Conservation (phyloP, 2,888 invertebrate genomes). For the Erebia palarica region DNA sequence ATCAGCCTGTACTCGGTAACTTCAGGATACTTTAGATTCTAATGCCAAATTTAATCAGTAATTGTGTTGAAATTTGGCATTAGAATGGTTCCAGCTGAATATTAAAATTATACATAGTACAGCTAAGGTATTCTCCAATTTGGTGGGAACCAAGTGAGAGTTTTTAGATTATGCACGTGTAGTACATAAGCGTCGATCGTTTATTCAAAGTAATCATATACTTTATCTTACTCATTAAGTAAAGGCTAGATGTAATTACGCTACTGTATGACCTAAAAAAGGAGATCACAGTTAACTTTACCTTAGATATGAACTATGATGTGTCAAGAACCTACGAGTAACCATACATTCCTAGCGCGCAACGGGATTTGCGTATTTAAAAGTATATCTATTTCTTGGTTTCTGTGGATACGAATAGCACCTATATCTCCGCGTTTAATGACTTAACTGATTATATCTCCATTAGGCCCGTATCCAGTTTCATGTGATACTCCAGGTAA, state of each 20-base stretch:
- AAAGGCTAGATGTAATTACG: background rate
- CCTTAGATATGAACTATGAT: background rate
- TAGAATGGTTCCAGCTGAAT: too few species aligned
- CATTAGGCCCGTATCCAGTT: conserved; percentile 29
- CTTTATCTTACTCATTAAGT: conserved; percentile 2
- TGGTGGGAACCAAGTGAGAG: background rate
- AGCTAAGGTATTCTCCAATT: background rate
- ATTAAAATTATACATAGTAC: background rate
- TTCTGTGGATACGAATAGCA: conserved; percentile 1
- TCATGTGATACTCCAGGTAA: conserved; percentile 38
- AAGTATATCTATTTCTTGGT: conserved; percentile 4
- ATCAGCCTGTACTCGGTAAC: too few species aligned
- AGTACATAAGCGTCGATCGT: background rate
- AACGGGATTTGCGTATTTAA: conserved; percentile 10
- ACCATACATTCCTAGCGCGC: background rate
- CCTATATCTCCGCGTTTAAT: conserved; percentile 16
- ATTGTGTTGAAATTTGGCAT: too few species aligned
- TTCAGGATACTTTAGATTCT: too few species aligned
- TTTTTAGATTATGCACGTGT: background rate
- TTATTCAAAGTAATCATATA: background rate
- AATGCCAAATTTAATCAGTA: too few species aligned
- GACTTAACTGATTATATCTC: conserved; percentile 17
- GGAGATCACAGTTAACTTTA: background rate
- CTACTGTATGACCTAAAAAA: conserved; percentile 12
- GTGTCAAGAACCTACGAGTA: conserved; percentile 1